phyloP scores from a whole-genome alignment of 2,113 vertebrate genomes.

The Glaucidium brasilianum region DNA sequence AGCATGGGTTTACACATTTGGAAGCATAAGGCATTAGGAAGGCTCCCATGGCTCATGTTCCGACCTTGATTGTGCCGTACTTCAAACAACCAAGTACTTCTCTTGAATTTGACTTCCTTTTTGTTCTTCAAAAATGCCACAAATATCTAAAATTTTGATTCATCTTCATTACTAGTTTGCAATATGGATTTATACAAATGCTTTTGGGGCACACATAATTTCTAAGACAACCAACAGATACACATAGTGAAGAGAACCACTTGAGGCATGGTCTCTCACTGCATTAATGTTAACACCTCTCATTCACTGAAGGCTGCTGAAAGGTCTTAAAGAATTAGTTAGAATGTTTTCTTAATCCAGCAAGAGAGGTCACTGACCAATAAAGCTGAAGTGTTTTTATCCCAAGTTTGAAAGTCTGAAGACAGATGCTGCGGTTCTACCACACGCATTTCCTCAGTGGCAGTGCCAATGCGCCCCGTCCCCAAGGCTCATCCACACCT shows the following conservation, averaged over 20 bases:
- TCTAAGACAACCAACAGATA: neutral
- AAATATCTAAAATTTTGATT: neutral
- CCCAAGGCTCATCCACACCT: neutral
- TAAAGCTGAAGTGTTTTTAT: neutral
- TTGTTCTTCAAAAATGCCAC: neutral
- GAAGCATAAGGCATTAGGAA: neutral
- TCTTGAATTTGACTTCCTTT: neutral
- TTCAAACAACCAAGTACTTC: neutral
- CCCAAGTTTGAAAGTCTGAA: neutral
- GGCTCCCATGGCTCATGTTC: neutral
- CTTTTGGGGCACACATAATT: neutral
- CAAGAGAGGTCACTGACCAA: neutral
- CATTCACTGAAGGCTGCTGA: neutral
- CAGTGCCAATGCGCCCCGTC: rapidly evolving
- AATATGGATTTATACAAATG: neutral
- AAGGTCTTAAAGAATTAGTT: neutral
- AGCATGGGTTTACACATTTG: neutral
- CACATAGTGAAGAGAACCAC: neutral
- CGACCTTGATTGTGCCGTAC: neutral
- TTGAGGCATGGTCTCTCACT: rapidly evolving
- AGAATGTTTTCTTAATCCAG: neutral
- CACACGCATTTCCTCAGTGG: neutral
- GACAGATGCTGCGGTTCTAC: neutral
- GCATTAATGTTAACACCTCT: neutral
- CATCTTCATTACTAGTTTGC: neutral